Evolutionary conservation across 1,140 invertebrate genomes (phyloP).

Genomic region (Drosophila virilis): DNA sequence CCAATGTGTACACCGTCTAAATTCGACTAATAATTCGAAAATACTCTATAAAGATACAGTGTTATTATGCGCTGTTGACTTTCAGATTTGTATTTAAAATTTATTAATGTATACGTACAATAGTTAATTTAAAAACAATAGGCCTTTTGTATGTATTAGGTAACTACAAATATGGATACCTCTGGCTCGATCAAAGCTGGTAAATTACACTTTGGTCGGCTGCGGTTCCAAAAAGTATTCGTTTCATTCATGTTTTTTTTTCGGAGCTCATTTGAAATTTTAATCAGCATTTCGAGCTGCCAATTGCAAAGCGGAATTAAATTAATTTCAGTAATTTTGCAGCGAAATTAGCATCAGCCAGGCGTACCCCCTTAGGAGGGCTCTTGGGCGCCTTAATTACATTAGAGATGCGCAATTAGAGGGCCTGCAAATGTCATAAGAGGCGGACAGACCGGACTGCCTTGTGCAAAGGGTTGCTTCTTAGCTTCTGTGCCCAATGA

Average conservation of each 20-base stretch:
- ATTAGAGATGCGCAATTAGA: constrained; percentile 76
- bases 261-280: constrained; percentile 51
- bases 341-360: constrained; percentile 59
- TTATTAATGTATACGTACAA: too few relatives aligned
- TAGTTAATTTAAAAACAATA: too few relatives aligned
- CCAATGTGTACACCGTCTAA: constrained; percentile 4
- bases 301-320: constrained; percentile 60
- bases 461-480: constrained; percentile 42
- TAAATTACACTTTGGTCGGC: too few relatives aligned
- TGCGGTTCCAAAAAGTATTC: too few relatives aligned
- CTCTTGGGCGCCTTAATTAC: constrained; percentile 55
- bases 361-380: neutral
- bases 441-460: constrained; percentile 2
- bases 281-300: constrained; percentile 53
- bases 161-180: too few relatives aligned
- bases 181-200: too few relatives aligned
- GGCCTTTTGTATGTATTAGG: too few relatives aligned
- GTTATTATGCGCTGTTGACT: too few relatives aligned
- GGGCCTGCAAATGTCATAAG: constrained; percentile 18
- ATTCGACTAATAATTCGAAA: neutral
- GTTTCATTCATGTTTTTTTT: too few relatives aligned
- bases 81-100: too few relatives aligned
- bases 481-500: constrained; percentile 5
- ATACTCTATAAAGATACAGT: too few relatives aligned
- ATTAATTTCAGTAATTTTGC: constrained; percentile 74